These are phyloP conservation scores for Scaptodrosophila latifasciaeformis DNA, from an alignment of 2,888 invertebrate species.

Conservation along the genomic window DNA sequence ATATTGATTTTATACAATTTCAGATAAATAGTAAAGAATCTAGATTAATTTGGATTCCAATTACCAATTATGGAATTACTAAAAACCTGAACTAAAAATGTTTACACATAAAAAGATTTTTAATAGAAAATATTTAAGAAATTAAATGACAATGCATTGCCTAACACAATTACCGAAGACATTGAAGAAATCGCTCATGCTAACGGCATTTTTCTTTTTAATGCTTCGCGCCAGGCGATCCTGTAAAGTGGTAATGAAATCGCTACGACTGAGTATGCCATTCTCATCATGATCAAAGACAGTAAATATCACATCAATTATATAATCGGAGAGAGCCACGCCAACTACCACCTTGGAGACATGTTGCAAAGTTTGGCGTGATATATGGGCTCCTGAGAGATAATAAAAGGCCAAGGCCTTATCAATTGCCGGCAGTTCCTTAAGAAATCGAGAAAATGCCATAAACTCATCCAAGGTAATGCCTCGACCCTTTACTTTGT, in stretches of 20 bases:
- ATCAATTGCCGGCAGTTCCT: conserved; percentile 24
- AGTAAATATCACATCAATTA: conserved; percentile 33
- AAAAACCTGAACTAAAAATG: too few species aligned
- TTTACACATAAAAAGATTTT: too few species aligned
- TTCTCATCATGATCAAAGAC: conserved; percentile 37
- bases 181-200: too few species aligned
- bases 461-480: conserved; percentile 25
- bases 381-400: conserved; percentile 31
- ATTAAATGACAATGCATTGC: too few species aligned
- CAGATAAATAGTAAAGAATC: too few species aligned
- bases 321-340: conserved; percentile 9
- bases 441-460: conserved; percentile 29
- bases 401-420: conserved; percentile 26
- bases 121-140: too few species aligned
- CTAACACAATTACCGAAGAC: too few species aligned
- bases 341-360: conserved; percentile 22
- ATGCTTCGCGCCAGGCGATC: conserved; percentile 1
- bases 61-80: too few species aligned
- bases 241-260: conserved; percentile 17
- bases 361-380: conserved; percentile 14
- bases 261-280: conserved; percentile 20
- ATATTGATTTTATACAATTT: neutral
- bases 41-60: too few species aligned
- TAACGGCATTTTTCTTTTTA: neutral
- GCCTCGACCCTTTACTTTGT: neutral